Conservation (phyloP, 2,888 invertebrate genomes). For the Parapristionchus giblindavisi region DNA sequence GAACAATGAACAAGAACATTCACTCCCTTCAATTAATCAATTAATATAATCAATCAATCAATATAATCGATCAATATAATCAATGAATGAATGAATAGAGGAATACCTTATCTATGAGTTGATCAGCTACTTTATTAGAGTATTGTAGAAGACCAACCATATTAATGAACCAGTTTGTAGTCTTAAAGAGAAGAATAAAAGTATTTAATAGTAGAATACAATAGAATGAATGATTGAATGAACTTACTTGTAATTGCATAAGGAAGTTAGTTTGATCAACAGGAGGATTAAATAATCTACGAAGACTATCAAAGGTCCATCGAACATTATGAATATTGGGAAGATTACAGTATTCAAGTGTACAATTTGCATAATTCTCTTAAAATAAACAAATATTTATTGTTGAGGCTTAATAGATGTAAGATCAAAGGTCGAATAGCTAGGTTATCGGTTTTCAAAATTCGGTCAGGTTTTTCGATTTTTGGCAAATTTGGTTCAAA, state of each 20-base stretch:
- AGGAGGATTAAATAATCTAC: conserved; percentile 73
- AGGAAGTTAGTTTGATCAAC: conserved; percentile 35
- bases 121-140: conserved; percentile 20
- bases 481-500: no score
- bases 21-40: conserved; percentile 78
- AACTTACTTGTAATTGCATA: conserved; percentile 29
- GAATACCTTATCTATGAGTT: conserved; percentile 16
- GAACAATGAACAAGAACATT: conserved; percentile 97
- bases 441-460: no score
- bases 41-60: not conserved
- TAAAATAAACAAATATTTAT: conserved; percentile 44
- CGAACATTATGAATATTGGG: conserved; percentile 96
- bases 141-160: conserved; percentile 2
- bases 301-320: conserved; percentile 87
- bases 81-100: not conserved
- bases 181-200: conserved; percentile 22
- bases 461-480: no score
- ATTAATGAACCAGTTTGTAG: conserved; percentile 25
- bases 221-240: conserved; percentile 32
- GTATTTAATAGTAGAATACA: conserved; percentile 40
- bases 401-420: conserved; percentile 31
- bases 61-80: not conserved
- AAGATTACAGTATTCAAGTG: conserved; percentile 95
- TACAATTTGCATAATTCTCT: conserved; percentile 92
- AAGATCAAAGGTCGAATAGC: no score